Conservation (phyloP, 2,888 invertebrate species). For the Strigamia transsilvanica region DNA sequence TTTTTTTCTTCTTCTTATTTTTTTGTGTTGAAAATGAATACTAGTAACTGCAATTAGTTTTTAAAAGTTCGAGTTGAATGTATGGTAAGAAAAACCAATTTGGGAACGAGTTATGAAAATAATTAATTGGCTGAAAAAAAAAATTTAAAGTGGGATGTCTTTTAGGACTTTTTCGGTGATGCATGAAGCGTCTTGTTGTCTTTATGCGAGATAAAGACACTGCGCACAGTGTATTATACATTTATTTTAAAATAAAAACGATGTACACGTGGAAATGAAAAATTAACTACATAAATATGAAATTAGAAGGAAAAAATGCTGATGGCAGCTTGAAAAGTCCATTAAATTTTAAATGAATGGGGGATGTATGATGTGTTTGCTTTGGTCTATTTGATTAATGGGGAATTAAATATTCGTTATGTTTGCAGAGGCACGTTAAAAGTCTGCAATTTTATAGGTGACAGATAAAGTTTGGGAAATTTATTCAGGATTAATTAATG, state of each 20-base stretch:
- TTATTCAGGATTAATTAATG: neutral
- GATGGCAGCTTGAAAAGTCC: neutral
- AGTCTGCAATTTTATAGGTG: neutral
- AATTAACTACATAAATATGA: neutral
- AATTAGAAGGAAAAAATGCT: neutral
- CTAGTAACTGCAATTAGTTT: neutral
- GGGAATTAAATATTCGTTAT: neutral
- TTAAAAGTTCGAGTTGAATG: neutral
- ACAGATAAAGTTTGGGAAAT: neutral
- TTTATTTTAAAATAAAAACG: neutral
- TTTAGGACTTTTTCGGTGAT: neutral
- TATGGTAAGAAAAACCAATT: neutral
- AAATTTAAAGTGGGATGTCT: neutral
- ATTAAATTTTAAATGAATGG: conserved; percentile 2
- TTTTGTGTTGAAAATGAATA: neutral
- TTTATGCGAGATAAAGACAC: neutral
- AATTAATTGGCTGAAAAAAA: neutral
- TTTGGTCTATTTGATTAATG: neutral
- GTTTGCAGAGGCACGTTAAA: neutral
- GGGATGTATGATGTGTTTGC: neutral
- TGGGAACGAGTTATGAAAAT: neutral
- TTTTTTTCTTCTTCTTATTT: neutral
- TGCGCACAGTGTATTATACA: neutral
- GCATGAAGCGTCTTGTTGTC: neutral
- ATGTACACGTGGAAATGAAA: neutral